These are phyloP conservation scores for Dendroctonus ponderosae DNA, from an alignment of 1,140 invertebrate species.

Conservation along the genomic window DNA sequence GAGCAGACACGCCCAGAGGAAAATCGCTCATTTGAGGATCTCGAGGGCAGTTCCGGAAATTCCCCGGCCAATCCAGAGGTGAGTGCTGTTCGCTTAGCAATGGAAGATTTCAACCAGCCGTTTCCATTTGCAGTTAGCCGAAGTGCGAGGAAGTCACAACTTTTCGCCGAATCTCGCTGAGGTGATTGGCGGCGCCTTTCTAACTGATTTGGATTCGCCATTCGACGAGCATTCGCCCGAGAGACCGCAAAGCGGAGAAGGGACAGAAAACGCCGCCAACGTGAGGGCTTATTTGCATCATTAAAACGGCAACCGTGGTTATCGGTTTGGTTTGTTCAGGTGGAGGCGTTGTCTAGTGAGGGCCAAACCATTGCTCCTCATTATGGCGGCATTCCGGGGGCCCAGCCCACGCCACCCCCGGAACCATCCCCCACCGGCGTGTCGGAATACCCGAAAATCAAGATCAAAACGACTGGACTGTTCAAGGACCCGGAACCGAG, in stretches of 20 bases:
- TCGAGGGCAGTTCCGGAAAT: neutral
- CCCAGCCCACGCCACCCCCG: slow-evolving; percentile 43
- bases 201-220: slow-evolving; percentile 20
- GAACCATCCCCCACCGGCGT: slow-evolving; percentile 39
- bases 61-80: neutral
- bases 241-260: no score
- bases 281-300: neutral
- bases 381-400: slow-evolving; percentile 41
- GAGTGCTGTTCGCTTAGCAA: neutral
- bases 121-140: neutral
- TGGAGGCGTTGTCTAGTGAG: slow-evolving; percentile 7
- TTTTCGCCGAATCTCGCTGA: slow-evolving; percentile 39
- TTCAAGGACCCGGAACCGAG: slow-evolving; percentile 42
- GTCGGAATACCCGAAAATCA: slow-evolving; percentile 45
- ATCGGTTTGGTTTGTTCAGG: neutral
- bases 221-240: slow-evolving; percentile 1
- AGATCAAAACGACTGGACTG: slow-evolving; percentile 46
- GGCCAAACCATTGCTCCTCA: slow-evolving; percentile 22
- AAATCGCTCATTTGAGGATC: neutral
- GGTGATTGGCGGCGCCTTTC: slow-evolving; percentile 26
- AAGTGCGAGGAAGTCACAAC: neutral
- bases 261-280: slow-evolving; percentile 12
- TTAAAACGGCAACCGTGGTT: neutral
- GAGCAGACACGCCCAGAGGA: neutral
- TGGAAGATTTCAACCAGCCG: neutral